Conservation (phyloP, 1,140 invertebrate genomes). For the Scaptomyza pallida region DNA sequence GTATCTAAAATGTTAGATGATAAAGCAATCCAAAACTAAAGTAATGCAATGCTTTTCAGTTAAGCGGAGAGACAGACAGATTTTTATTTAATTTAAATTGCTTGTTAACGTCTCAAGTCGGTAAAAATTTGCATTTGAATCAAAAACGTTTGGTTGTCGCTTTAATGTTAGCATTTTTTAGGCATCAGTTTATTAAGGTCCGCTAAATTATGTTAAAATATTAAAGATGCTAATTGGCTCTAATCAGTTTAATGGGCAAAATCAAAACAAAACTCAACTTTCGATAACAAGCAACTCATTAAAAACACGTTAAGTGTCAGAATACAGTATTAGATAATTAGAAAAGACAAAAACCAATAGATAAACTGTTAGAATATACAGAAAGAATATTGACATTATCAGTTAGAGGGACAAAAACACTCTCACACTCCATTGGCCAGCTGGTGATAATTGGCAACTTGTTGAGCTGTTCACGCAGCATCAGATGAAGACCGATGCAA, state of each 20-base stretch:
- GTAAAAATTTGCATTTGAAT: too few species aligned
- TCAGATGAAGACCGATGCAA: constrained; percentile 12
- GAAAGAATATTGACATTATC: constrained; percentile 55
- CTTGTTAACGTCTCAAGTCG: too few species aligned
- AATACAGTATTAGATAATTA: constrained; percentile 11
- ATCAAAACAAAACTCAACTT: not conserved
- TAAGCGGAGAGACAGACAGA: too few species aligned
- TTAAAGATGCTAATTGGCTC: not conserved
- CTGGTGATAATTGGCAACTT: constrained; percentile 54
- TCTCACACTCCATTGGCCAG: constrained; percentile 23
- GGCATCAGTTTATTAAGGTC: too few species aligned
- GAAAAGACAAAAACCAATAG: constrained; percentile 9
- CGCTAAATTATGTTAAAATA: not conserved
- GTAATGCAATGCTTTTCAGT: too few species aligned
- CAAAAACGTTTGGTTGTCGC: too few species aligned
- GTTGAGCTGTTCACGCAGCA: constrained; percentile 27
- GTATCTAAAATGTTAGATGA: too few species aligned
- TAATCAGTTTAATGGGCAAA: not conserved
- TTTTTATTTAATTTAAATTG: too few species aligned
- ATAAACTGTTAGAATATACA: constrained; percentile 21
- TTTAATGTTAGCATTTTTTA: too few species aligned
- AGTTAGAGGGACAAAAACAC: constrained; percentile 55
- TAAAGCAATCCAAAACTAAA: too few species aligned
- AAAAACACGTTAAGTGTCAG: constrained; percentile 20
- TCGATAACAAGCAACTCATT: constrained; percentile 19